These are phyloP conservation scores for Hephaestus fuliginosus DNA, from an alignment of 2,797 vertebrate species.

Conservation along the genomic window DNA sequence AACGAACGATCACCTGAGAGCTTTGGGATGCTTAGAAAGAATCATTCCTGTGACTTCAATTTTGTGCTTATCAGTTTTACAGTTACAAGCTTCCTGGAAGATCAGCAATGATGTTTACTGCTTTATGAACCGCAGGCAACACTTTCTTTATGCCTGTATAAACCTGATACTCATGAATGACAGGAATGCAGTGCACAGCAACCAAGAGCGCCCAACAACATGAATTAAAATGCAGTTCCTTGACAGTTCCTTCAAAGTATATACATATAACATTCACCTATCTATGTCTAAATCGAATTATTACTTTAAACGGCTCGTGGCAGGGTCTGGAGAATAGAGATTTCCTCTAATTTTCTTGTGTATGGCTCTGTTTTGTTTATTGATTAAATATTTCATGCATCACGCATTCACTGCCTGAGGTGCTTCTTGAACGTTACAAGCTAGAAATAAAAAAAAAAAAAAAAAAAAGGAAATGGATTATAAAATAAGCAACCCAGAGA, in stretches of 20 bases:
- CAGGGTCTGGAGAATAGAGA: background rate
- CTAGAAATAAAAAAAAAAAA: background rate
- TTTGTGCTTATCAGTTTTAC: background rate
- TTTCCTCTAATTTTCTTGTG: background rate
- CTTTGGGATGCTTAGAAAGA: background rate
- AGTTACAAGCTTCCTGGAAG: background rate
- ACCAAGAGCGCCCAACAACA: background rate
- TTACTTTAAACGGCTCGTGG: background rate
- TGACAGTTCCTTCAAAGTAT: background rate
- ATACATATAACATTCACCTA: background rate
- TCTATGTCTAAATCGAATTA: background rate
- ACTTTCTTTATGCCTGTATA: background rate
- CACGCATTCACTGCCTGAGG: background rate
- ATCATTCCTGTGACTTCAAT: background rate
- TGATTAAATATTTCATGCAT: background rate
- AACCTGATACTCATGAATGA: background rate
- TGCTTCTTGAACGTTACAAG: background rate
- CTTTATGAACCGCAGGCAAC: background rate
- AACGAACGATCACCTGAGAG: background rate
- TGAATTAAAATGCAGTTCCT: background rate
- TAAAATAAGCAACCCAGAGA: background rate
- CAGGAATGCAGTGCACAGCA: background rate
- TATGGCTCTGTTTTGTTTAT: background rate
- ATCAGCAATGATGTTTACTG: background rate
- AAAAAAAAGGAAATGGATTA: background rate